Evolutionary conservation across 2,113 vertebrate species (phyloP).

Genomic region (Willisornis vidua): DNA sequence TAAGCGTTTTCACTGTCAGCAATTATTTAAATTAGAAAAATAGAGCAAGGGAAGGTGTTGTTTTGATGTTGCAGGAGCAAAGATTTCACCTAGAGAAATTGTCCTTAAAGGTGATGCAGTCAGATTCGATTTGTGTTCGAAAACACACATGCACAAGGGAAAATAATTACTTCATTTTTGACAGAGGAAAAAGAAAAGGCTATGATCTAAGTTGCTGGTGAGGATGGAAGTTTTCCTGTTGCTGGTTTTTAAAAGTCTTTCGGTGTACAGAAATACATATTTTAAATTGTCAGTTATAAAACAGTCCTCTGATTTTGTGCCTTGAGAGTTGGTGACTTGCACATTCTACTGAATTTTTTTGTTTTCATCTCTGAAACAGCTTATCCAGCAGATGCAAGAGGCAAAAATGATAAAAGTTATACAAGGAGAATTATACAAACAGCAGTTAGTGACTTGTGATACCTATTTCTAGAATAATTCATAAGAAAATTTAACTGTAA

Average conservation of each 20-base stretch:
- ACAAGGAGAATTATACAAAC: not conserved
- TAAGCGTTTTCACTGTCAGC: not conserved
- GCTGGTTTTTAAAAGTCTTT: not conserved
- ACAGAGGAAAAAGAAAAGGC: not conserved
- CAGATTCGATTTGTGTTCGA: not conserved
- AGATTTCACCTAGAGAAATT: not conserved
- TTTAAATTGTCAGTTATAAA: not conserved
- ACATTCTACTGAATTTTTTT: not conserved
- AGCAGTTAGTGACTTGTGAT: not conserved
- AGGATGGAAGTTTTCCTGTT: not conserved
- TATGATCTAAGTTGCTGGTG: not conserved
- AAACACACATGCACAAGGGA: not conserved
- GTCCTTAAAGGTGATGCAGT: not conserved
- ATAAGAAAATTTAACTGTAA: not conserved
- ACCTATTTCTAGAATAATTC: not conserved
- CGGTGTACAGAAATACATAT: not conserved
- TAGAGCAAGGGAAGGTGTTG: not conserved
- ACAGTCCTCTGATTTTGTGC: not conserved
- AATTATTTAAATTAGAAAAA: not conserved
- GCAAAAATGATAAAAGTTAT: not conserved
- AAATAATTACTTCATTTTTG: not conserved
- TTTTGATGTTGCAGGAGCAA: not conserved
- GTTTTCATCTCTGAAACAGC: not conserved
- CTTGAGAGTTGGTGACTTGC: not conserved
- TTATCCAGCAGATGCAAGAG: not conserved